Conservation (phyloP, 2,888 invertebrate genomes). For the Timema cristinae region DNA sequence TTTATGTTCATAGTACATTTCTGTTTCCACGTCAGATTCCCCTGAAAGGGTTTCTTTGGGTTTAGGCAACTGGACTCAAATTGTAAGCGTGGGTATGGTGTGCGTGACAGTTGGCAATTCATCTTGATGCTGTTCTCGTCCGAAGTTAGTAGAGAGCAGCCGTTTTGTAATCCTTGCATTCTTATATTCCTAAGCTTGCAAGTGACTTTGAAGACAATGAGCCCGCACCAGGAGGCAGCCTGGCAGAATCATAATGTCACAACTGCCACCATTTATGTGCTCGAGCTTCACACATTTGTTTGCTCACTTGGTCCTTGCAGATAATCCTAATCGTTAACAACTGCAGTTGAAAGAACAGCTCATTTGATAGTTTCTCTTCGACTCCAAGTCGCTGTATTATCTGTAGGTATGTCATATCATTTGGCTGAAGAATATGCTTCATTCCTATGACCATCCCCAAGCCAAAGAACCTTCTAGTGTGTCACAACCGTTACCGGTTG, state of each 20-base stretch:
- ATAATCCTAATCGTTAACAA: not conserved
- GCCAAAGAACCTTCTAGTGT: not conserved
- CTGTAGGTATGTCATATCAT: not conserved
- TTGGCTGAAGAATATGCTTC: not conserved
- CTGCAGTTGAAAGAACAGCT: not conserved
- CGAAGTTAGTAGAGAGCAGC: not conserved
- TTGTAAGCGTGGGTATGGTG: not conserved
- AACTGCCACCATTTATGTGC: not conserved
- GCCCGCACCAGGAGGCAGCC: not conserved
- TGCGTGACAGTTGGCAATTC: not conserved
- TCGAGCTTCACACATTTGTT: not conserved
- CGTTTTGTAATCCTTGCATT: not conserved
- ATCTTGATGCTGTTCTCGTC: not conserved
- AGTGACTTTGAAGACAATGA: constrained; percentile 5
- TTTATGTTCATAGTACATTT: not conserved
- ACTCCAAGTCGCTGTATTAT: not conserved
- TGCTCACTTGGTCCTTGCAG: not conserved
- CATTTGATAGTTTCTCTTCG: not conserved
- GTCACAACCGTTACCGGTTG: not conserved
- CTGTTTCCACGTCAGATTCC: not conserved
- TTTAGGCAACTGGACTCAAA: not conserved
- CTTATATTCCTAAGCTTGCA: not conserved
- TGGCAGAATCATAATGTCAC: not conserved
- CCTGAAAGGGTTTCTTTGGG: not conserved
- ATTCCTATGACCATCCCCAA: not conserved